These are phyloP conservation scores for Drosophila pruinosa DNA, from an alignment of 1,140 invertebrate species.

Conservation along the genomic window DNA sequence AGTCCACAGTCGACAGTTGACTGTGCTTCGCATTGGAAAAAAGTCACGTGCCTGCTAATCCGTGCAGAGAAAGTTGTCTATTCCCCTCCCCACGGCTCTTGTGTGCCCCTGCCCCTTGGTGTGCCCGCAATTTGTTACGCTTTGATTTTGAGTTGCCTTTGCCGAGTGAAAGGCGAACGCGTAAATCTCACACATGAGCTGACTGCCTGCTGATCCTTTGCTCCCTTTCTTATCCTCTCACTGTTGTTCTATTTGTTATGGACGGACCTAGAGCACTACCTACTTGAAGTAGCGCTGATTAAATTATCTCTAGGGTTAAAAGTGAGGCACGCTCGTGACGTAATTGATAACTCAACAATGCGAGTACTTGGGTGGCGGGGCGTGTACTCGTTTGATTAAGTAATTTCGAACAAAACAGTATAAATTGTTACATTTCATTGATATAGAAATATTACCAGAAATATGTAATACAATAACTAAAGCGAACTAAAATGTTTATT, in stretches of 20 bases:
- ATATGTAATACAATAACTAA: too few species aligned
- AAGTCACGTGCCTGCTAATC: constrained; percentile 74
- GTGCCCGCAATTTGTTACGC: constrained; percentile 70
- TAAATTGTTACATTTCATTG: background rate
- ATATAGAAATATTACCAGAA: too few species aligned
- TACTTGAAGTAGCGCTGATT: constrained; percentile 71
- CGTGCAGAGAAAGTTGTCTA: constrained; percentile 58
- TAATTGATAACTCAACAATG: constrained; percentile 37
- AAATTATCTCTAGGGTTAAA: constrained; percentile 63
- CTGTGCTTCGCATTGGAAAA: constrained; percentile 44
- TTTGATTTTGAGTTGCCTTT: constrained; percentile 63
- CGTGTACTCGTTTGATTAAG: constrained; percentile 34
- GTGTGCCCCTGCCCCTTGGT: constrained; percentile 30
- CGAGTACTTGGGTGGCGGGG: background rate
- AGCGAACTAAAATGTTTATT: too few species aligned
- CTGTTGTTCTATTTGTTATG: constrained; percentile 31
- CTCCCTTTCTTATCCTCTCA: constrained; percentile 60
- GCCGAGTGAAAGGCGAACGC: constrained; percentile 56
- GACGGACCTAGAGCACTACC: constrained; percentile 41
- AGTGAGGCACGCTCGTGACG: constrained; percentile 68
- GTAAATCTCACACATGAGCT: constrained; percentile 46
- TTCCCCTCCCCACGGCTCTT: constrained; percentile 17
- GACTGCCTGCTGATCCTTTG: constrained; percentile 35
- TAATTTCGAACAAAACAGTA: background rate
- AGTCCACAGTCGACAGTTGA: background rate